Evolutionary conservation across 2,888 invertebrate genomes (phyloP).

Genomic region (Eupithecia vulgata): DNA sequence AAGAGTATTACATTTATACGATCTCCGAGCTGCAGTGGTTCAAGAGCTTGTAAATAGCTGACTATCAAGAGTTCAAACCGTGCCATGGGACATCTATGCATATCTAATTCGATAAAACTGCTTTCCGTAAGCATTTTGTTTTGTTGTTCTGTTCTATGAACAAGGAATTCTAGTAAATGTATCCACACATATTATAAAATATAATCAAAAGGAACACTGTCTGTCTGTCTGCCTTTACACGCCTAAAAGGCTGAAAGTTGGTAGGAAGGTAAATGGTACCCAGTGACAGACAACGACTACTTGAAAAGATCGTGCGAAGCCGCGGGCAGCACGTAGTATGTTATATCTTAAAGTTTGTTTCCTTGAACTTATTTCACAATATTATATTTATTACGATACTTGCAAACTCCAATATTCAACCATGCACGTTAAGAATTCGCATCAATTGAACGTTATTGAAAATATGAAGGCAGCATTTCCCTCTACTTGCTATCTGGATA

Average conservation of each 20-base stretch:
- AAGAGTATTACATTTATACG: neutral
- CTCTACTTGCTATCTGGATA: constrained; percentile 39
- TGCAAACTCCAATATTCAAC: constrained; percentile 7
- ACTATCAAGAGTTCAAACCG: neutral
- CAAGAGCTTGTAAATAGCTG: neutral
- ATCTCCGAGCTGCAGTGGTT: neutral
- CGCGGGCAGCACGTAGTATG: too few relatives aligned
- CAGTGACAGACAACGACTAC: too few relatives aligned
- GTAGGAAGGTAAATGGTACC: too few relatives aligned
- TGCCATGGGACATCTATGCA: neutral
- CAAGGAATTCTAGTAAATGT: neutral
- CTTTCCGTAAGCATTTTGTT: neutral
- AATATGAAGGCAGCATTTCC: constrained; percentile 36
- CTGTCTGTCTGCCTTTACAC: too few relatives aligned
- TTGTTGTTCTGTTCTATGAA: neutral
- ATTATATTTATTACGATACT: neutral
- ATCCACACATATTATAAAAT: too few relatives aligned
- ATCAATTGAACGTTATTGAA: constrained; percentile 38
- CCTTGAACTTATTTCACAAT: neutral
- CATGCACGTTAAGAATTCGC: constrained; percentile 1
- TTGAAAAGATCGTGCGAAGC: too few relatives aligned
- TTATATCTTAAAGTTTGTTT: too few relatives aligned
- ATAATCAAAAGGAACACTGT: too few relatives aligned
- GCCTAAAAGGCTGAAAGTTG: too few relatives aligned
- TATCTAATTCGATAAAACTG: neutral